Evolutionary conservation across 2,797 vertebrate species (phyloP).

Genomic region (Liasis olivaceus): DNA sequence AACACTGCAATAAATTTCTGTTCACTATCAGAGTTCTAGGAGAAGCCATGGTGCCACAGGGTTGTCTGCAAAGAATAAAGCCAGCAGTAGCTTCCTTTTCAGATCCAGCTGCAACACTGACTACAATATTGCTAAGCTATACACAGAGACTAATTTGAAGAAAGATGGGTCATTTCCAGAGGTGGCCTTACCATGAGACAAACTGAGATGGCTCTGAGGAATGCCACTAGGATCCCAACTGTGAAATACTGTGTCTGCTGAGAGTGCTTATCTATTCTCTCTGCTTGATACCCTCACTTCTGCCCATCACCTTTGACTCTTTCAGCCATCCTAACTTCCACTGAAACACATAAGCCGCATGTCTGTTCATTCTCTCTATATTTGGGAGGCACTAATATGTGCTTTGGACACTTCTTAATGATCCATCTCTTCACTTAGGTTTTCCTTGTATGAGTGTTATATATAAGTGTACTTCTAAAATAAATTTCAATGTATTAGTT

Average conservation of each 20-base stretch:
- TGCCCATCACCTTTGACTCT: background rate
- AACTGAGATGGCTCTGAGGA: background rate
- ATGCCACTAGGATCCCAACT: background rate
- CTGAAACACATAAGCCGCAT: too few relatives aligned
- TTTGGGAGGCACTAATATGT: too few relatives aligned
- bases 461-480: too few relatives aligned
- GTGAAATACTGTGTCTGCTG: background rate
- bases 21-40: background rate
- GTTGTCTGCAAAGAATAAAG: background rate
- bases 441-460: too few relatives aligned
- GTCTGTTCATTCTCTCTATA: too few relatives aligned
- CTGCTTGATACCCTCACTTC: background rate
- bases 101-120: background rate
- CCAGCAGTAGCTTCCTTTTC: background rate
- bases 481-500: too few relatives aligned
- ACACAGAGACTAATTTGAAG: background rate
- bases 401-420: too few relatives aligned
- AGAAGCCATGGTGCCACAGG: background rate
- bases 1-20: background rate
- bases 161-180: background rate
- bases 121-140: background rate
- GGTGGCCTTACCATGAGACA: background rate
- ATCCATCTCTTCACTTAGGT: too few relatives aligned
- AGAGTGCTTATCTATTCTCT: background rate
- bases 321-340: background rate